Percentiles rank a stretch among this genome's conserved stretches.
Conservation (phyloP, 1,140 invertebrate genomes). For the Neocloeon triangulifer region DNA sequence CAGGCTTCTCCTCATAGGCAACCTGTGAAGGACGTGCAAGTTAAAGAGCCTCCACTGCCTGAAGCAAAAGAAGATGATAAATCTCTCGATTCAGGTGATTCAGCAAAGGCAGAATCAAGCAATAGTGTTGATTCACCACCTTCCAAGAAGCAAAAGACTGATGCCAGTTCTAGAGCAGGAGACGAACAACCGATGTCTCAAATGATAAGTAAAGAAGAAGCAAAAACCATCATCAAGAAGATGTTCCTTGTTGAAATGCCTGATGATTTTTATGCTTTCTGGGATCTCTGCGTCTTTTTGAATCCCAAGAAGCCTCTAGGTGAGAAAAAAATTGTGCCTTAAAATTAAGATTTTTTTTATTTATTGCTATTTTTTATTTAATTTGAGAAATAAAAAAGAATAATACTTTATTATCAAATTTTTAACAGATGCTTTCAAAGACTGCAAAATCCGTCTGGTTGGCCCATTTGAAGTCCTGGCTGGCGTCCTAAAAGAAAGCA, state of each 20-base stretch:
- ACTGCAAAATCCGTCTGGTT: slow-evolving; percentile 46
- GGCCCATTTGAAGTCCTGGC: slow-evolving; percentile 70
- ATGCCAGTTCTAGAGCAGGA: no score
- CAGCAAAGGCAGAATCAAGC: no score
- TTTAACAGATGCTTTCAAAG: slow-evolving; percentile 32
- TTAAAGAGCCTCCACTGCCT: no score
- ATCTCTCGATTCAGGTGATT: no score
- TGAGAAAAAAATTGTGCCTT: slow-evolving; percentile 8
- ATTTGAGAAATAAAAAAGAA: neutral
- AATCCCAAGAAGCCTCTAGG: slow-evolving; percentile 29
- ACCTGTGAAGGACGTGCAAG: no score
- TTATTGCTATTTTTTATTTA: slow-evolving; percentile 6
- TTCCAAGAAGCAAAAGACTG: no score
- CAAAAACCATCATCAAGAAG: slow-evolving; percentile 32
- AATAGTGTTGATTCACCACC: no score
- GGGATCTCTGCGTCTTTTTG: slow-evolving; percentile 48
- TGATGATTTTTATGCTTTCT: slow-evolving; percentile 66
- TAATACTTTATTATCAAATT: neutral
- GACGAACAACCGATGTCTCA: no score
- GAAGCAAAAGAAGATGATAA: no score
- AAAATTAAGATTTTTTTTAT: slow-evolving; percentile 5
- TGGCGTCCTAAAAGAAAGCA: slow-evolving; percentile 30
- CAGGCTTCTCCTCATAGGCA: no score
- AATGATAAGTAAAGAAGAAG: no score
- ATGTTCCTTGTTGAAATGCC: slow-evolving; percentile 75